Base-by-base conservation (phyloP, 2,797 vertebrate genomes). In the Anniella stebbinsi region DNA sequence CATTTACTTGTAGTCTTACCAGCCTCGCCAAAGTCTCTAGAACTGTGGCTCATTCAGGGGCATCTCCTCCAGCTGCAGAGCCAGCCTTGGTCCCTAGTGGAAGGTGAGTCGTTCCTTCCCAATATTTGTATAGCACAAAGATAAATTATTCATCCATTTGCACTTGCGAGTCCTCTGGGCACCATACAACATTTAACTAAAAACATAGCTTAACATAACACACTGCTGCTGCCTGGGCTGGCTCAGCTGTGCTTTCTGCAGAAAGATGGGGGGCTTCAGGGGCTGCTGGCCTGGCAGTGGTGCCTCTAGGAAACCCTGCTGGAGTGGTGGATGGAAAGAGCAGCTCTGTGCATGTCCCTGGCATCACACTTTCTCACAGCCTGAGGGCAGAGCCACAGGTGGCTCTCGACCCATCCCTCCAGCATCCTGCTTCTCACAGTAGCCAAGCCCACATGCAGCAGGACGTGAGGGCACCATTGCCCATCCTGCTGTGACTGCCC, bases 141-240 rank as follows among this genome's bases (percentile, higher is more conserved):
- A 38, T 60, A 73, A 72, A 72, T 60, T 6, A 41, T 48, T 54
- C 82, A 57, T 54, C 30, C 18, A 41, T 4, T n/a, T 41, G 36
- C 36, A 54, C 63, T 54, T 13, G 18, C 5, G 1, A 38, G 17
- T 45, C 73, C 70, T 12, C 4, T 36, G 8, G 30, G 48, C 28
- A 38, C 23, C 0, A 0, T 8, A 7, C 4, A 66, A 33, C 36
- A 41, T 45, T 41, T 51, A 73, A 33, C 15, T 70, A 15, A 48
- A 51, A 36, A 18, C 54, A 60, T 25, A 17, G 9, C 0, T 0
- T 7, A 33, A 81, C 23, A 0, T 0, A 8, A n/a, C 80, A 41
- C 8, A 48, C 12, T 21, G 63, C 0, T 0, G 17, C 8, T 15
- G 45, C 30, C 76, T 6, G 15, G 3, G 7, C 1, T 30, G 1